Evolutionary conservation across 2,888 invertebrate species (phyloP), one percentile per base, ranked within the genome.

Genomic region (Eilema caniola): DNA sequence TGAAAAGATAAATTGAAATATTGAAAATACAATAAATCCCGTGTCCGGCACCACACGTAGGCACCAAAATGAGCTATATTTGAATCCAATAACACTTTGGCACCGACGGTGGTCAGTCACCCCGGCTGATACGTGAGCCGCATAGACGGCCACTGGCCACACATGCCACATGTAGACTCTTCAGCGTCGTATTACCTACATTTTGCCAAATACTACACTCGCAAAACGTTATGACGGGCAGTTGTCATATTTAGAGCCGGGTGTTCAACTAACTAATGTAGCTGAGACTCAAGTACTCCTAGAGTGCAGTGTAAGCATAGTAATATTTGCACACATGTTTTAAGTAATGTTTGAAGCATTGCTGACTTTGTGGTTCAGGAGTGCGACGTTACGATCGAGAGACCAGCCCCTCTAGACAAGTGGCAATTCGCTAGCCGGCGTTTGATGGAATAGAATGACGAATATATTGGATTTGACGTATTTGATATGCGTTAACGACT

Each of bases 81-180:
- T 53, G 53, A 53, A 53, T 53, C 53, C 53, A 53, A 53, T 53
- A 53, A 53, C 20, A 53, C n/a, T 53, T n/a, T 53, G 53, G 53
- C 53, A 53, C 53, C n/a, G 2, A 2, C 53, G 53, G 20, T 16
- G 53, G 53, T 0, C 53, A n/a, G n/a, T 53, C 53, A 53, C 53
- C 47, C 53, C n/a, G 20, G n/a, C 20, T 0, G 53, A n/a, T 53
- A 53, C 53, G 53, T 53, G 53, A 53, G n/a, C 53, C 53, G 53
- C 53, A 53, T 53, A n/a, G 47, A 20, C 7, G 47, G 53, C 53
- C 53, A 53, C 53, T n/a, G 53, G 53, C n/a, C n/a, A 16, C n/a
- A 53, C 20, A 53, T 53, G 53, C n/a, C 53, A n/a, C 53, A 2
- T 53, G 53, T n/a, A 53, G 8, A 53, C 53, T 8, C 53, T 53